Evolutionary conservation across 2,888 invertebrate genomes (phyloP), one percentile per base, ranked within the genome.

Genomic region (Drosophila picticornis): DNA sequence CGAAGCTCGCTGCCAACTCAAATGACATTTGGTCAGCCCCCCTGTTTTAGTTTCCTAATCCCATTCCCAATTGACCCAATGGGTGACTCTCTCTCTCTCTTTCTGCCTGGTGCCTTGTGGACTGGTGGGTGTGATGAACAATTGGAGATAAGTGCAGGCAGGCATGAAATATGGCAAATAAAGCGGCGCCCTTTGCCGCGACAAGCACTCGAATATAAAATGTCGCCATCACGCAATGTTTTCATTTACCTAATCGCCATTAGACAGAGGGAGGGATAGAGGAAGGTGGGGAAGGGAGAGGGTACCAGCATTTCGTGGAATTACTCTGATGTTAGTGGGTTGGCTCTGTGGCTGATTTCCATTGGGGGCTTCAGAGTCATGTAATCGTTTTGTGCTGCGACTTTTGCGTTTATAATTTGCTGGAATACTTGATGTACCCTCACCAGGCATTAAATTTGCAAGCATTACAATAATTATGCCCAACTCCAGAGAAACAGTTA

Each of bases 201-300:
- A 53, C 43, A 60, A 48, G 48, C 63, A 74, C 61, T 77, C 77
- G 40, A 74, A 76, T 52, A 84, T 85, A 81, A 84, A 88, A 88
- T 86, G 88, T 90, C 83, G 88, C 81, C 74, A 67, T 73, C 86
- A 87, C 86, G 86, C 86, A 88, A 87, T 87, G 90, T 90, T 90
- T 90, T 88, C 86, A 87, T 90, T 87, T 87, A 77, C 90, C 90
- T 86, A 86, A 86, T 90, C 83, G 85, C 81, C 85, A 89, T 85
- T 89, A 84, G 84, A 72, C 70, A 65, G 58, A 9, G n/a, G 19
- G 2, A 19, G 13, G 55, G 2, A 7, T 1, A 19, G 10, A 56
- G 56, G 1, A 1, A 4, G 2, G 7, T 7, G 63, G 40, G 52
- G 1, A 1, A 13, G 29, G 36, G 11, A 11, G 55, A 56, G 59